These are phyloP conservation scores for Oreochromis spilurus DNA, from an alignment of 2,113 vertebrate genomes.

Conservation along the genomic window DNA sequence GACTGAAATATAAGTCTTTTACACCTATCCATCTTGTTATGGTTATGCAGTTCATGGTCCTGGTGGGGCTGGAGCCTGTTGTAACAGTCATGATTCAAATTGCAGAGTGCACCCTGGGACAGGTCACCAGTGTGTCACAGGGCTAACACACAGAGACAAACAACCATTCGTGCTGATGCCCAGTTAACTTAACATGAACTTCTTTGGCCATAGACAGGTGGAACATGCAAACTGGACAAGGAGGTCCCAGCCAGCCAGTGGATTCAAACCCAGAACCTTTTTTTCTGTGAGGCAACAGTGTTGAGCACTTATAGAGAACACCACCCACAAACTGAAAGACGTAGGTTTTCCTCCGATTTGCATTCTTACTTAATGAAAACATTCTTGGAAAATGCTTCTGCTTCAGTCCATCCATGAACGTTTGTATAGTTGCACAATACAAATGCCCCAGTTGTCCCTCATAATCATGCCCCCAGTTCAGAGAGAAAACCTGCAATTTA, in stretches of 20 bases:
- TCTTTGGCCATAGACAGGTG: not conserved
- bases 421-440: not conserved
- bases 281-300: not conserved
- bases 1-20: not conserved
- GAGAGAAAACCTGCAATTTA: not conserved
- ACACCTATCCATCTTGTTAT: not conserved
- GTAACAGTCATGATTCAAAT: not conserved
- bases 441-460: not conserved
- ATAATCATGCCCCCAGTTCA: not conserved
- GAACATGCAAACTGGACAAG: not conserved
- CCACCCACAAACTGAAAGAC: not conserved
- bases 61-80: not conserved
- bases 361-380: not conserved
- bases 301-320: not conserved
- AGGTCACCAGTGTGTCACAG: not conserved
- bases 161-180: not conserved
- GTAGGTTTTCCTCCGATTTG: not conserved
- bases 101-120: not conserved
- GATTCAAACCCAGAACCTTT: not conserved
- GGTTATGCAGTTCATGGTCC: not conserved
- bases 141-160: not conserved
- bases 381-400: not conserved
- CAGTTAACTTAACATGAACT: not conserved
- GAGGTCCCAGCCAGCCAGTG: not conserved
- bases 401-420: slow-evolving; percentile 14